These are phyloP conservation scores for Glomeris maerens DNA, from an alignment of 1,140 invertebrate species.

Conservation along the genomic window DNA sequence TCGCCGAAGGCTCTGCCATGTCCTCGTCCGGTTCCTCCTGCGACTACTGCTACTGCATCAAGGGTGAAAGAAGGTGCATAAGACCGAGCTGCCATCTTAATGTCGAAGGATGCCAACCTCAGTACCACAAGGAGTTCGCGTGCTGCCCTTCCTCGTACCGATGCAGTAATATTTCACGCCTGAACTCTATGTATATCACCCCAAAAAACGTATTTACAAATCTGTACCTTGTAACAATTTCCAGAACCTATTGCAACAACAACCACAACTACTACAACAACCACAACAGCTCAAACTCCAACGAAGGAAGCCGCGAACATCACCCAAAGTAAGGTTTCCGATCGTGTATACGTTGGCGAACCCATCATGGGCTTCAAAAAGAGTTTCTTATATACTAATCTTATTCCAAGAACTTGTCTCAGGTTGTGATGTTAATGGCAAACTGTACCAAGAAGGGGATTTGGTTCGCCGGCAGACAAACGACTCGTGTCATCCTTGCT, in stretches of 20 bases:
- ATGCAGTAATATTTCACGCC: conserved; percentile 37
- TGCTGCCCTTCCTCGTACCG: conserved; percentile 74
- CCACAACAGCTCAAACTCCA: conserved; percentile 2
- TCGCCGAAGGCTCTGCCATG: conserved; percentile 71
- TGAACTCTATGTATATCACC: neutral
- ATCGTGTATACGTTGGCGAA: conserved; percentile 1
- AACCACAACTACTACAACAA: conserved; percentile 7
- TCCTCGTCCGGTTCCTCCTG: conserved; percentile 54
- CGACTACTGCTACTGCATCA: conserved; percentile 76
- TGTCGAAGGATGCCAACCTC: conserved; percentile 52
- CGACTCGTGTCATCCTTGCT: conserved; percentile 39
- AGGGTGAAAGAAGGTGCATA: conserved; percentile 57
- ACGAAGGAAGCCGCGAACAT: neutral
- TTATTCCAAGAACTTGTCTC: conserved; percentile 21
- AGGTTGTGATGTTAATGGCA: conserved; percentile 50
- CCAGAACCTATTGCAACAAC: neutral
- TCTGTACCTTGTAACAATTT: neutral
- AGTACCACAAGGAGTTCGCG: conserved; percentile 46
- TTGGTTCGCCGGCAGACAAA: conserved; percentile 44
- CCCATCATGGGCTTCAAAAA: conserved; percentile 9
- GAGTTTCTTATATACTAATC: conserved; percentile 2
- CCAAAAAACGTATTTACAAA: neutral
- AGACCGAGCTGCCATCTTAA: conserved; percentile 64
- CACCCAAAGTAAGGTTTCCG: conserved; percentile 3
- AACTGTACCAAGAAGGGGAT: conserved; percentile 52